Percentiles rank a stretch among this genome's conserved stretches.
Evolutionary conservation across 2,113 vertebrate species (phyloP).

Genomic region (Puma concolor): DNA sequence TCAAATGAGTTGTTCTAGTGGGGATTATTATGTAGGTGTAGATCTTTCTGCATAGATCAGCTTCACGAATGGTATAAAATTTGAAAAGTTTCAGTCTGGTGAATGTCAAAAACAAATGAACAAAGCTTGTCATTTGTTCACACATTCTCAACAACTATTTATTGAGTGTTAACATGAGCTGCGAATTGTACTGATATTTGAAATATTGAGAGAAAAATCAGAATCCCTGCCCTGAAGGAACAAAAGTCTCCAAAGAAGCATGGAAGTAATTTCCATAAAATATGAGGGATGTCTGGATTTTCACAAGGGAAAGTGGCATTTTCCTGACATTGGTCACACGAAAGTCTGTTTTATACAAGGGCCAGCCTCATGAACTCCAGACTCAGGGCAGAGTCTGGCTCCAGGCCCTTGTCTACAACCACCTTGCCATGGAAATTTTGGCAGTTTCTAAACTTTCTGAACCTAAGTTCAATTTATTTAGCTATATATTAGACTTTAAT

Average conservation of each 20-base stretch:
- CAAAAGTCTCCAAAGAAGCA: background rate
- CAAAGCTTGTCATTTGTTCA: background rate
- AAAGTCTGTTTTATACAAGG: background rate
- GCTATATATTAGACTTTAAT: background rate
- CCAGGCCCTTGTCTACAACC: background rate
- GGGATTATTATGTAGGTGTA: background rate
- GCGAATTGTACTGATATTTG: background rate
- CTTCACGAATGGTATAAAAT: background rate
- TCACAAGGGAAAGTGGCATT: too few species aligned
- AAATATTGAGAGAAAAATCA: background rate
- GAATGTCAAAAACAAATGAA: background rate
- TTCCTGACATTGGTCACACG: rapidly evolving
- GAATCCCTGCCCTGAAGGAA: background rate
- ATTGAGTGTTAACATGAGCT: background rate
- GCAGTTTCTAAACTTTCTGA: background rate
- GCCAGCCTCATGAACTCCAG: rapidly evolving
- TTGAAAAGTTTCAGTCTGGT: background rate
- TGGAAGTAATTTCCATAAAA: background rate
- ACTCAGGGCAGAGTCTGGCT: background rate
- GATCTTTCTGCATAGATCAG: background rate
- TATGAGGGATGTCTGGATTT: background rate
- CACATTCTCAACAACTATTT: background rate
- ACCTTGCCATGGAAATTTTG: background rate
- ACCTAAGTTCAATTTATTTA: background rate
- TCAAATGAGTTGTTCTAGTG: background rate